Conservation (phyloP, 2,113 vertebrate species). For the Bagarius yarrelli region DNA sequence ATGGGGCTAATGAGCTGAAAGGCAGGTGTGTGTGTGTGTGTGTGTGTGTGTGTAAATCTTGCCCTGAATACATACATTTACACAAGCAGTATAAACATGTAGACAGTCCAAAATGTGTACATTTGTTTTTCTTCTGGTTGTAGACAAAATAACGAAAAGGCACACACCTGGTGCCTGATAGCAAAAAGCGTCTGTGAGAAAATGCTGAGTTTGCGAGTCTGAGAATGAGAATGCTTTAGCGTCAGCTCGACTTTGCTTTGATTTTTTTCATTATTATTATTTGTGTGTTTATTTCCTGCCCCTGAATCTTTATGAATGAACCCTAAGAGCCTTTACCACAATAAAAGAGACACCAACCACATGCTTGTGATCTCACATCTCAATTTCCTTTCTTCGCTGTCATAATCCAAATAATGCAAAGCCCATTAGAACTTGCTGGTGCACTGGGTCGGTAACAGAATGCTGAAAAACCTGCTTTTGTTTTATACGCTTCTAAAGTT, state of each 20-base stretch:
- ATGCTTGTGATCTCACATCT: conserved; percentile 68
- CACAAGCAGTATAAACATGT: neutral
- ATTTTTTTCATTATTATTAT: neutral
- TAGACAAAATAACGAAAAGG: neutral
- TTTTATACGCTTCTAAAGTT: conserved; percentile 65
- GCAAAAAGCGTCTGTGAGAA: conserved; percentile 37
- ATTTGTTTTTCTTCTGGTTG: neutral
- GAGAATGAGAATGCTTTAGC: conserved; percentile 27
- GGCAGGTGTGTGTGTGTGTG: conserved; percentile 61
- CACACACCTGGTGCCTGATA: conserved; percentile 3
- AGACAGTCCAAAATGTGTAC: neutral
- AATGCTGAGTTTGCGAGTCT: conserved; percentile 55
- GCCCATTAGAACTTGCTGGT: conserved; percentile 49
- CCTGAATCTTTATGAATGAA: conserved; percentile 45
- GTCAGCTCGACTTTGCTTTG: neutral
- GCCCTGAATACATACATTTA: conserved; percentile 19
- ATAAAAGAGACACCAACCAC: conserved; percentile 54
- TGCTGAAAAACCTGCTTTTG: conserved; percentile 59
- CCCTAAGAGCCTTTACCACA: conserved; percentile 55
- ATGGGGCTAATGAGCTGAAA: conserved; percentile 75
- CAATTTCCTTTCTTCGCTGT: conserved; percentile 63
- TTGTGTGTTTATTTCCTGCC: neutral
- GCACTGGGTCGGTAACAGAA: conserved; percentile 52
- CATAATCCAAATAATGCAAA: conserved; percentile 56
- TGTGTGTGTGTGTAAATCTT: conserved; percentile 52